A percentile compares a stretch with the other conserved stretches of the same genome.
Conservation (phyloP, 2,888 invertebrate genomes). For the Abrostola tripartita region DNA sequence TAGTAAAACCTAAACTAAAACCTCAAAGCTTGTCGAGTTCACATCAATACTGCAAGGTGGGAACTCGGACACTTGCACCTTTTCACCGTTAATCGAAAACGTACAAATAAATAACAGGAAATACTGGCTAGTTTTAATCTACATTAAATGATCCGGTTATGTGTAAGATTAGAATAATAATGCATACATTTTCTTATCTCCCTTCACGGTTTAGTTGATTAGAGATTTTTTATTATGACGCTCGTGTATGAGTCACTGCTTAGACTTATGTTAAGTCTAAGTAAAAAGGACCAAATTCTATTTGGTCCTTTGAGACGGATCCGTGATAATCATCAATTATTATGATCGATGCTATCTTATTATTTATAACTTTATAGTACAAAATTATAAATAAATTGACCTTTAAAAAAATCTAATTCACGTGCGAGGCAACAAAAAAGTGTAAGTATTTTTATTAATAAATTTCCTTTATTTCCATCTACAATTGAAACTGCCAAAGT, state of each 20-base stretch:
- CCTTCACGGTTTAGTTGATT: slow-evolving; percentile 19
- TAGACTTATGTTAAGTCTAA: background rate
- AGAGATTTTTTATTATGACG: slow-evolving; percentile 2
- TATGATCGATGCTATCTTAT: too few relatives aligned
- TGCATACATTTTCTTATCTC: slow-evolving; percentile 25
- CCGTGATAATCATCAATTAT: too few relatives aligned
- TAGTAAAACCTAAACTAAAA: background rate
- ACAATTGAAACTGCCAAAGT: background rate
- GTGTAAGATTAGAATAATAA: slow-evolving; percentile 1
- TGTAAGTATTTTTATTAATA: too few relatives aligned
- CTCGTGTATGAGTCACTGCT: slow-evolving; percentile 14
- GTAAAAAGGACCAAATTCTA: background rate
- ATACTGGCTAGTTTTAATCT: slow-evolving; percentile 1
- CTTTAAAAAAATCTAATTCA: too few relatives aligned
- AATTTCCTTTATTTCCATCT: too few relatives aligned
- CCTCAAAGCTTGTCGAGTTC: background rate
- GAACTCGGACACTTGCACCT: background rate
- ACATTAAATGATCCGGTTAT: background rate
- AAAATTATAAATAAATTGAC: too few relatives aligned
- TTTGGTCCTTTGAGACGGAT: slow-evolving; percentile 1
- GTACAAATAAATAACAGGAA: slow-evolving; percentile 6
- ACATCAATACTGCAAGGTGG: background rate
- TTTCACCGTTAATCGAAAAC: background rate
- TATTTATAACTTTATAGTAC: too few relatives aligned
- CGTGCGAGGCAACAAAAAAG: too few relatives aligned